These are phyloP conservation scores for Phrynosoma blainvillii DNA, from an alignment of 2,113 vertebrate species.

Conservation along the genomic window DNA sequence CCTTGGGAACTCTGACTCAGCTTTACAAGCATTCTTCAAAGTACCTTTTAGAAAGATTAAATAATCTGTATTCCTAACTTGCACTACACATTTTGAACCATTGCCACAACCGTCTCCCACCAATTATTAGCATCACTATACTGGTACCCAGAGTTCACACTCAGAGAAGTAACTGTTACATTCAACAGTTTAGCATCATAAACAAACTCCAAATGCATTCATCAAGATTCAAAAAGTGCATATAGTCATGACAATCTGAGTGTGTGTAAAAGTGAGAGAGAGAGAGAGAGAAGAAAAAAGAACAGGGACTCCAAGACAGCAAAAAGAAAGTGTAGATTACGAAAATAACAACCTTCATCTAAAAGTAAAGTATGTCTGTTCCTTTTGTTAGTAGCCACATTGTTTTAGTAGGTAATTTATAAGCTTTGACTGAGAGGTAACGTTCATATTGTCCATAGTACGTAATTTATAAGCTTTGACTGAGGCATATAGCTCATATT, in stretches of 20 bases:
- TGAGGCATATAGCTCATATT: neutral
- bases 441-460: no score
- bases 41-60: neutral
- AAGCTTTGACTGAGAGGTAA: neutral
- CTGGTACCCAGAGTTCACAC: neutral
- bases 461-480: neutral
- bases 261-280: neutral
- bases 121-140: neutral
- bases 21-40: neutral
- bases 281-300: neutral
- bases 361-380: neutral
- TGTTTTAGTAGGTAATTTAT: neutral
- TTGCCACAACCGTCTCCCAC: accelerated
- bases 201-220: neutral
- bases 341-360: neutral
- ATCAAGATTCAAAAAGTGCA: neutral
- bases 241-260: neutral
- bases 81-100: neutral
- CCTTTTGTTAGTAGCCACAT: no score
- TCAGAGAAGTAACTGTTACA: neutral
- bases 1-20: neutral
- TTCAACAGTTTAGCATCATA: neutral
- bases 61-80: neutral
- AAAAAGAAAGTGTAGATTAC: neutral
- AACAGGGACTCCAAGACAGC: neutral